Conservation (phyloP, 2,888 invertebrate species). For the Napeogenes sylphis region DNA sequence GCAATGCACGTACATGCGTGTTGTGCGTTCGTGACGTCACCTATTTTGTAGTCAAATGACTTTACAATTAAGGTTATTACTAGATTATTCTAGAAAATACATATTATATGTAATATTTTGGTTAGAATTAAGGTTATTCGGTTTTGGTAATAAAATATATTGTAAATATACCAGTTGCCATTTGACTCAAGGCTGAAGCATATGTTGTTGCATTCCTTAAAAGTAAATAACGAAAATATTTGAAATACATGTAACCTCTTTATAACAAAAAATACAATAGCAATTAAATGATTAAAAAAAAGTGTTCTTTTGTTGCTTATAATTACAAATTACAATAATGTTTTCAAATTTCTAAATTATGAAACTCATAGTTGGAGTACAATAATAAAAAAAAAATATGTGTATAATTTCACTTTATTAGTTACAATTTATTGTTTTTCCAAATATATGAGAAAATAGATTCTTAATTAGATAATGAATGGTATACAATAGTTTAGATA, state of each 20-base stretch:
- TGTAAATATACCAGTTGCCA: not conserved
- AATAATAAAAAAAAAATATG: no score
- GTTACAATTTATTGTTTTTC: no score
- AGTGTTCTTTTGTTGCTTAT: no score
- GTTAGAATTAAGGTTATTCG: not conserved
- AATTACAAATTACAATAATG: no score
- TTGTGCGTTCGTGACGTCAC: conserved; percentile 34
- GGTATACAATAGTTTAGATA: conserved; percentile 1
- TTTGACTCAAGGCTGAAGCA: conserved; percentile 6
- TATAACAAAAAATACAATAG: no score
- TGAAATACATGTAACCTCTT: no score
- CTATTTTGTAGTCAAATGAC: conserved; percentile 35
- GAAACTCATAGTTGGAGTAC: no score
- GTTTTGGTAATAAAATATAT: conserved; percentile 4
- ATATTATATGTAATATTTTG: conserved; percentile 1
- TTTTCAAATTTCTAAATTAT: no score
- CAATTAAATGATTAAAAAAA: no score
- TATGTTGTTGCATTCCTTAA: not conserved
- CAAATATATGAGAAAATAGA: no score
- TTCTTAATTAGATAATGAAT: no score
- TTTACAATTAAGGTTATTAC: conserved; percentile 26
- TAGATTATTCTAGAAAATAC: conserved; percentile 17
- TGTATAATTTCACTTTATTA: no score
- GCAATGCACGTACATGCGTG: conserved; percentile 33
- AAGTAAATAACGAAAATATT: not conserved